Conservation (phyloP, 92 coral and sea anemone genomes). For the Palythoa caribaeorum region DNA sequence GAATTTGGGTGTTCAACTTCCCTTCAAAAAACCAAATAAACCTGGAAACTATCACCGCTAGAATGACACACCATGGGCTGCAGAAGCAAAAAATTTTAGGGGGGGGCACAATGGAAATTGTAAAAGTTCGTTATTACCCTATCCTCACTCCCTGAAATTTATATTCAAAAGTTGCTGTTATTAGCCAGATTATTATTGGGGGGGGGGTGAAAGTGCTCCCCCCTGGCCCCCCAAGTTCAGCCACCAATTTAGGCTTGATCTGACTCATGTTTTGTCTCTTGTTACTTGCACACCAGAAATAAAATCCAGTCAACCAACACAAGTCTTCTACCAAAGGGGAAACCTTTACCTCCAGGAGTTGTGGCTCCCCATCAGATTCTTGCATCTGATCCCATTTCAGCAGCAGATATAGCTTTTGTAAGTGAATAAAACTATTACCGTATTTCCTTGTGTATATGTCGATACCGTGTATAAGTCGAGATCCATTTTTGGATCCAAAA, state of each 20-base stretch:
- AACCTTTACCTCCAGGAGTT: constrained; percentile 84
- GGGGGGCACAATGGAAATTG: too few relatives aligned
- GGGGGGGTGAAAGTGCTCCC: background rate
- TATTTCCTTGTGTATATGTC: too few relatives aligned
- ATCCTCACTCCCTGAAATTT: background rate
- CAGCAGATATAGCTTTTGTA: constrained; percentile 87
- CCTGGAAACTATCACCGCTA: too few relatives aligned
- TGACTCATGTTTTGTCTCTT: background rate
- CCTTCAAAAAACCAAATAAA: too few relatives aligned
- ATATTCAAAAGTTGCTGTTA: too few relatives aligned
- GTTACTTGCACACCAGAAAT: constrained; percentile 48
- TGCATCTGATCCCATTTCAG: constrained; percentile 87
- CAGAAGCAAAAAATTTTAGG: too few relatives aligned
- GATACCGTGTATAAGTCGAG: too few relatives aligned
- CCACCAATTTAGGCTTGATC: background rate
- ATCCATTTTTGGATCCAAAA: too few relatives aligned
- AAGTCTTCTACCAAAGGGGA: constrained; percentile 62
- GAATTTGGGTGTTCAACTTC: too few relatives aligned
- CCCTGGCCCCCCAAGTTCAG: background rate
- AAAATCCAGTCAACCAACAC: constrained; percentile 73
- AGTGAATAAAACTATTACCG: constrained; percentile 29
- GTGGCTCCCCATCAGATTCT: constrained; percentile 84
- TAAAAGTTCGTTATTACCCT: too few relatives aligned
- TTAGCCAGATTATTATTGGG: too few relatives aligned
- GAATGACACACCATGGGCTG: too few relatives aligned